Evolutionary conservation across 2,797 vertebrate genomes (phyloP), one percentile per base, ranked within the genome.

Genomic region (Tadarida brasiliensis): DNA sequence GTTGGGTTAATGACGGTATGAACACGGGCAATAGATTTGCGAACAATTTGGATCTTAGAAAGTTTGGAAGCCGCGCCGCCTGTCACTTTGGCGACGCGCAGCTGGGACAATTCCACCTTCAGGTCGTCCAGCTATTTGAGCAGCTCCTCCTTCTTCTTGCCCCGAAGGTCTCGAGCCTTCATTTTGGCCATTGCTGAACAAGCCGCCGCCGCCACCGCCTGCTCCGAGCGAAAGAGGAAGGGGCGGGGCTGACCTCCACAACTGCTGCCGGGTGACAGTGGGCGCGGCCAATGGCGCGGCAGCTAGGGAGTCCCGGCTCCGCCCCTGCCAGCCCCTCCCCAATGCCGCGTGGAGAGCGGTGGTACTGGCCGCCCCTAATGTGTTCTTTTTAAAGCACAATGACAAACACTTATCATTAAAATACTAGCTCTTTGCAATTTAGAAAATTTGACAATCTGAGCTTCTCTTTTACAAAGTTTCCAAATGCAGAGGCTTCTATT

Each of bases 81-180:
- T 0, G 99, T 99, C 90, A 99, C 99, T 95, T 99, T 99, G 86
- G 99, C 99, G 93, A 99, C 99, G 3, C 99, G 99, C n/a, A 99
- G 99, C 98, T 99, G 99, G 44, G 99, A 99, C 90, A 99, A 97
- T 87, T 99, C 99, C 95, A 99, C 99, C 90, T 99, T 99, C 94
- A 99, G 98, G 95, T 99, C 99, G 56, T 99, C 99, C 97, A 99
- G 61, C 98, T 99, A 99, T 97, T 99, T 99, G 33, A 99, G 98
- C 98, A 99, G 98, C 98, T 99, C 99, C 88, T 99, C 99, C 98
- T 99, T 99, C 98, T 99, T 99, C 98, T 99, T 99, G 94, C 99
- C 99, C 17, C 99, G 99, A 92, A 99, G 98, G 96, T 99, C 99
- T 97, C 99, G 98, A 92, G 99, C 99, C 99, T 99, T 99, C 95